phyloP scores from a whole-genome alignment of 2,113 vertebrate genomes.

The Percina caprodes region DNA sequence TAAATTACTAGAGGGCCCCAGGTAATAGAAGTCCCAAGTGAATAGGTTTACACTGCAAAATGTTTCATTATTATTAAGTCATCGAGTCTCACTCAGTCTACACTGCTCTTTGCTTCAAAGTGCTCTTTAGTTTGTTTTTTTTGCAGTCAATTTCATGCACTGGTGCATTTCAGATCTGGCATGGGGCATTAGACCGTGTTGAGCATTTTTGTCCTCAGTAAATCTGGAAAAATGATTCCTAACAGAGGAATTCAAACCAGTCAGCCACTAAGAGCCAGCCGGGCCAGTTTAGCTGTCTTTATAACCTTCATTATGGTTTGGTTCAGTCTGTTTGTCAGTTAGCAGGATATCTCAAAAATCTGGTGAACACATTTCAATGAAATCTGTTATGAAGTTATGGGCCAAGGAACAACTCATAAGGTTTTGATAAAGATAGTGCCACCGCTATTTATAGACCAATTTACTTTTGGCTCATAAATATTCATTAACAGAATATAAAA shows the following conservation, averaged over 20 bases:
- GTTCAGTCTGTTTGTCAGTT: background rate
- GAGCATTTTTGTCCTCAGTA: background rate
- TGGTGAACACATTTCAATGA: background rate
- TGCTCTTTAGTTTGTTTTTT: background rate
- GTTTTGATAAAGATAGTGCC: background rate
- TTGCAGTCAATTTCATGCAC: background rate
- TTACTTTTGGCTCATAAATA: conserved; percentile 11
- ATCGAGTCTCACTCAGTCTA: background rate
- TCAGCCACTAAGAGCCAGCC: background rate
- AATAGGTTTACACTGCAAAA: background rate
- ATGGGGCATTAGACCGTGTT: background rate
- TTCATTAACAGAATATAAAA: background rate
- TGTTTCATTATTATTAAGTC: background rate
- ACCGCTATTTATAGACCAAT: background rate
- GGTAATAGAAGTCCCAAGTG: background rate
- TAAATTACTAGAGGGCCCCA: too few relatives aligned
- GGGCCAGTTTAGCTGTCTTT: background rate
- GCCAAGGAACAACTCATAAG: background rate
- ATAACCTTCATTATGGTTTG: background rate
- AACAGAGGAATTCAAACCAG: background rate
- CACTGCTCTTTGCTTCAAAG: background rate
- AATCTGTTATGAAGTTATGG: background rate
- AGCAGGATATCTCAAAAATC: background rate
- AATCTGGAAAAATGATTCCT: conserved; percentile 10
- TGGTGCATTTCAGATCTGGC: background rate